Evolutionary conservation across 2,888 invertebrate species (phyloP).

Genomic region (Allygus modestus): DNA sequence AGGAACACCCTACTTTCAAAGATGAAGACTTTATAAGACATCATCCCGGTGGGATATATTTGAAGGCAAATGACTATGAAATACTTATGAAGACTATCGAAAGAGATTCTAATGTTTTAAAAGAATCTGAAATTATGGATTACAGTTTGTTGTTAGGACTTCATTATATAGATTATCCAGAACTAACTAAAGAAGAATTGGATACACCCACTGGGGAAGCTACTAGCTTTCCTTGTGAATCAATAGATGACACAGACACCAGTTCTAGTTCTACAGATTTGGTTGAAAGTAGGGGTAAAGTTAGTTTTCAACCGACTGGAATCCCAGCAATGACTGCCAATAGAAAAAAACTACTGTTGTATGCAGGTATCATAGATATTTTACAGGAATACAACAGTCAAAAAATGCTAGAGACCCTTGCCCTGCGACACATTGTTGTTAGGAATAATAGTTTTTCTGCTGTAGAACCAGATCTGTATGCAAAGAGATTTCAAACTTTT

Average conservation of each 20-base stretch:
- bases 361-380: conserved; percentile 99
- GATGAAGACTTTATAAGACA: conserved; percentile 99
- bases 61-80: conserved; percentile 97
- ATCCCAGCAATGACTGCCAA: conserved; percentile 97
- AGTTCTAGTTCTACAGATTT: not conserved
- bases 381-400: conserved; percentile 97
- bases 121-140: conserved; percentile 96
- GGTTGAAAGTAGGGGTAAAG: too few relatives aligned
- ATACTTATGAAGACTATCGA: conserved; percentile 98
- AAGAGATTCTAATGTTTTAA: conserved; percentile 92
- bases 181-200: conserved; percentile 84
- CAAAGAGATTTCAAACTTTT: conserved; percentile 97
- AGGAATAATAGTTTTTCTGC: conserved; percentile 99
- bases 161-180: conserved; percentile 96
- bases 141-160: conserved; percentile 98
- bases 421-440: conserved; percentile 91
- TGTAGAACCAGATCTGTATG: conserved; percentile 98
- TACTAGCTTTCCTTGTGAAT: not conserved
- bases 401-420: conserved; percentile 98
- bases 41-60: conserved; percentile 95
- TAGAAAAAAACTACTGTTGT: conserved; percentile 95
- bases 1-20: conserved; percentile 96
- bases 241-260: not conserved
- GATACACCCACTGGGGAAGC: conserved; percentile 75
- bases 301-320: conserved; percentile 86